Percentiles rank a stretch among this genome's conserved stretches.
Evolutionary conservation across 2,113 vertebrate genomes (phyloP).

Genomic region (Callionymus lyra): DNA sequence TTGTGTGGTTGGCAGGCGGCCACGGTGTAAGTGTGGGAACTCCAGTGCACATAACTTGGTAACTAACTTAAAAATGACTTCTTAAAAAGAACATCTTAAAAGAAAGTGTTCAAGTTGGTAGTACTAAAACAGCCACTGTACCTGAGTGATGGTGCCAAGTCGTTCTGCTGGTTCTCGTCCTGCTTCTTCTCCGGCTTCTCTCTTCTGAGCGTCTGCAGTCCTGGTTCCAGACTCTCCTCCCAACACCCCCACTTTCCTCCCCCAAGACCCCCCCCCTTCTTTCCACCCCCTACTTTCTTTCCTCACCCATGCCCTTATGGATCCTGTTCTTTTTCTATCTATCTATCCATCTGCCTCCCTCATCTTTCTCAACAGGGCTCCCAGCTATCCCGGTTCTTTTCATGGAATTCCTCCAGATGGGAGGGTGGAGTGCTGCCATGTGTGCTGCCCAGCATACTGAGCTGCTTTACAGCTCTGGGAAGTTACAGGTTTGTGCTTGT

Average conservation of each 20-base stretch:
- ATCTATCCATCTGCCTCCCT: constrained; percentile 3
- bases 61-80: too few species aligned
- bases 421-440: constrained; percentile 3
- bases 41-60: too few species aligned
- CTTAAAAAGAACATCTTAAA: too few species aligned
- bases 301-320: constrained; percentile 5
- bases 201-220: constrained; percentile 39
- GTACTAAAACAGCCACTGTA: constrained; percentile 22
- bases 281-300: too few species aligned
- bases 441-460: constrained; percentile 36
- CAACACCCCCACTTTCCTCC: constrained; percentile 36
- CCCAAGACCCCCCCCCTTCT: constrained; percentile 26
- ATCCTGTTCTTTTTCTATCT: constrained; percentile 14
- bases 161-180: not conserved
- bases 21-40: constrained; percentile 46
- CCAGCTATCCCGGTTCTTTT: constrained; percentile 1
- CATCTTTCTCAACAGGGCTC: constrained; percentile 15
- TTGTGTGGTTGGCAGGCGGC: constrained; percentile 16
- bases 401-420: constrained; percentile 9
- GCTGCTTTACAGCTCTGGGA: constrained; percentile 19
- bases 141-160: constrained; percentile 28
- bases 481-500: constrained; percentile 37
- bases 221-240: constrained; percentile 49
- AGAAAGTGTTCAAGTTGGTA: too few species aligned
- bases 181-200: constrained; percentile 12